Evolutionary conservation across 2,888 invertebrate species (phyloP).

Genomic region (Alloplasta piceator): DNA sequence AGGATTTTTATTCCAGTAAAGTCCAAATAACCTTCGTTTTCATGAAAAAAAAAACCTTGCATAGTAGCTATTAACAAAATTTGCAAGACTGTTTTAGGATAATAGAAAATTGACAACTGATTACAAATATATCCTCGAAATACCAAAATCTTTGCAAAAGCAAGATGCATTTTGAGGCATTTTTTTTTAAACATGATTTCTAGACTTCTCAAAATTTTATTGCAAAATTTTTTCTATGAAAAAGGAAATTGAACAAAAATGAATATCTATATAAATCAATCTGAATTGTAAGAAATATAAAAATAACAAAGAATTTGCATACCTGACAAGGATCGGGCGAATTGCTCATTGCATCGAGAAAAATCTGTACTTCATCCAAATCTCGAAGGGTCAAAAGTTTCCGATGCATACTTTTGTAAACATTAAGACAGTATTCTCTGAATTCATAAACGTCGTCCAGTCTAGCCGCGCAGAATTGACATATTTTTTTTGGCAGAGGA

Average conservation of each 20-base stretch:
- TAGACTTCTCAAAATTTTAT: no score
- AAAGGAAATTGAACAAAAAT: no score
- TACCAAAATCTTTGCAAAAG: no score
- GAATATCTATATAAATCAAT: no score
- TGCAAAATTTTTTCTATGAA: no score
- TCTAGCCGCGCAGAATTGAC: constrained; percentile 79
- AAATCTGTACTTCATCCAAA: constrained; percentile 75
- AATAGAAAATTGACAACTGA: no score
- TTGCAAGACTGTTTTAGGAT: background rate
- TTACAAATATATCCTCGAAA: no score
- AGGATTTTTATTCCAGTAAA: no score
- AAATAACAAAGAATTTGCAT: constrained; percentile 8
- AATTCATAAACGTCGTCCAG: constrained; percentile 78
- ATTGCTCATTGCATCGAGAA: constrained; percentile 77
- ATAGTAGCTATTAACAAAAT: background rate
- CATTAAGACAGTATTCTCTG: constrained; percentile 75
- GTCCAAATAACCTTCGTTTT: no score
- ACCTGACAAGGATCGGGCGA: constrained; percentile 80
- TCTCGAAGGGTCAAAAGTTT: constrained; percentile 70
- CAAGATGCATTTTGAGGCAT: no score
- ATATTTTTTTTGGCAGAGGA: constrained; percentile 79
- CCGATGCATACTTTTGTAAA: constrained; percentile 76
- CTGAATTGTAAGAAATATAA: no score
- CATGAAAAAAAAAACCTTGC: background rate
- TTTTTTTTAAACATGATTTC: no score